These are phyloP conservation scores for Hoplostethus mediterraneus DNA, from an alignment of 2,797 vertebrate genomes.

Conservation along the genomic window DNA sequence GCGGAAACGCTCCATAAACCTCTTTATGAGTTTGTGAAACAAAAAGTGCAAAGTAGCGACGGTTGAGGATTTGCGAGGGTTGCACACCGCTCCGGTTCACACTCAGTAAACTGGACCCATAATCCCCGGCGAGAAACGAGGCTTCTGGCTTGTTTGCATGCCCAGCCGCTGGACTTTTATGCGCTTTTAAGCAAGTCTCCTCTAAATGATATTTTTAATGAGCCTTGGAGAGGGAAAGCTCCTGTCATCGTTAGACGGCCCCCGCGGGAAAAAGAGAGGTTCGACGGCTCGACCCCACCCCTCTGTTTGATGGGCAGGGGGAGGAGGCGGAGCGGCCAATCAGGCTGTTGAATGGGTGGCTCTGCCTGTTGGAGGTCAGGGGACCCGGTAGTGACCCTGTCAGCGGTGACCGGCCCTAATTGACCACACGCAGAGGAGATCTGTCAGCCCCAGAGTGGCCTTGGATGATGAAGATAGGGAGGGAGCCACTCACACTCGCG, in stretches of 20 bases:
- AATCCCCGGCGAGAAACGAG: slow-evolving; percentile 64
- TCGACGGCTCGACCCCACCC: slow-evolving; percentile 19
- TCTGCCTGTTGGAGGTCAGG: slow-evolving; percentile 34
- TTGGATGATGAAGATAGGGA: slow-evolving; percentile 22
- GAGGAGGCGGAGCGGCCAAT: slow-evolving; percentile 16
- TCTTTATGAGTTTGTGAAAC: slow-evolving; percentile 19
- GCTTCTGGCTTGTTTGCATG: slow-evolving; percentile 54
- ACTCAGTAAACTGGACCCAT: slow-evolving; percentile 66
- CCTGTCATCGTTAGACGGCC: slow-evolving; percentile 69
- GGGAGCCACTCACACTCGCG: background rate
- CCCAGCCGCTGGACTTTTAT: slow-evolving; percentile 66
- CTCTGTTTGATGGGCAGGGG: slow-evolving; percentile 29
- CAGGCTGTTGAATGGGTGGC: slow-evolving; percentile 2
- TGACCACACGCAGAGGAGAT: slow-evolving; percentile 50
- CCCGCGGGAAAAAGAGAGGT: slow-evolving; percentile 17
- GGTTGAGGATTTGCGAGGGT: slow-evolving; percentile 32
- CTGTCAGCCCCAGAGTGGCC: slow-evolving; percentile 10
- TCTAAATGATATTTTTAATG: slow-evolving; percentile 75
- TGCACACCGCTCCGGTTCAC: slow-evolving; percentile 52
- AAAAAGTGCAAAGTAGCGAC: slow-evolving; percentile 5
- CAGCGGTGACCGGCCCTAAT: slow-evolving; percentile 23
- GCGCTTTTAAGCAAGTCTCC: slow-evolving; percentile 73
- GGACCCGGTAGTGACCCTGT: slow-evolving; percentile 36
- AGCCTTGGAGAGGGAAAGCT: slow-evolving; percentile 64
- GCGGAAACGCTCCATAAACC: background rate